Percentiles rank a stretch among this genome's conserved stretches.
Evolutionary conservation across 2,888 invertebrate genomes (phyloP).

Genomic region (Alentia gelatinosa): DNA sequence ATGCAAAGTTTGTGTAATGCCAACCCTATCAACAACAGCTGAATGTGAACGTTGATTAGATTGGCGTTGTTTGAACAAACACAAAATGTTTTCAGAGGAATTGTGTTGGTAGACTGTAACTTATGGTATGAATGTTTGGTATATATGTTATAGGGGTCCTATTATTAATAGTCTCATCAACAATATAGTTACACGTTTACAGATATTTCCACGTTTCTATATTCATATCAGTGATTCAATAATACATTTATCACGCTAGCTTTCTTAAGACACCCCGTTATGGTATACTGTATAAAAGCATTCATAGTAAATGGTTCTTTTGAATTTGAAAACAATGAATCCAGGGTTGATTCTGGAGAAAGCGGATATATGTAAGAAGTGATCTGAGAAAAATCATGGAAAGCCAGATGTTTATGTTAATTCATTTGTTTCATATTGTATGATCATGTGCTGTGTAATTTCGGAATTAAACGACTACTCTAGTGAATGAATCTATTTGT

Average conservation of each 20-base stretch:
- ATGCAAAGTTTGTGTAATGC: no score
- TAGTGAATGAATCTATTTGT: neutral
- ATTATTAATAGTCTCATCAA: constrained; percentile 22
- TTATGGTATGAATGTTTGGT: constrained; percentile 48
- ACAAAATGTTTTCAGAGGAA: neutral
- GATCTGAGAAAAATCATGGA: neutral
- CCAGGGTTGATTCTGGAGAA: neutral
- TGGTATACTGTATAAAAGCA: neutral
- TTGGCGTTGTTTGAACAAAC: constrained; percentile 9
- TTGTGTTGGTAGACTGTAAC: constrained; percentile 45
- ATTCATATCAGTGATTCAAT: constrained; percentile 18
- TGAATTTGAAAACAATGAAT: neutral
- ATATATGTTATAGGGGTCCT: constrained; percentile 48
- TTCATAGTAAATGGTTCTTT: neutral
- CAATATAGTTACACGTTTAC: constrained; percentile 3
- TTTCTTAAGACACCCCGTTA: constrained; percentile 18
- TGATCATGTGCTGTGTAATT: constrained; percentile 35
- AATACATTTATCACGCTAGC: neutral
- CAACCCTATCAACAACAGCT: neutral
- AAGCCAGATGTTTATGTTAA: neutral
- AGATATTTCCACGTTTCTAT: constrained; percentile 31
- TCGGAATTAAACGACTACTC: constrained; percentile 30
- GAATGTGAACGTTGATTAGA: neutral
- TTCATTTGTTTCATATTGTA: constrained; percentile 24
- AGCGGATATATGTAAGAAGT: neutral